Percentiles rank a stretch among this genome's conserved stretches.
These are phyloP conservation scores for Nesogale talazaci DNA, from an alignment of 2,113 vertebrate species.

Conservation along the genomic window DNA sequence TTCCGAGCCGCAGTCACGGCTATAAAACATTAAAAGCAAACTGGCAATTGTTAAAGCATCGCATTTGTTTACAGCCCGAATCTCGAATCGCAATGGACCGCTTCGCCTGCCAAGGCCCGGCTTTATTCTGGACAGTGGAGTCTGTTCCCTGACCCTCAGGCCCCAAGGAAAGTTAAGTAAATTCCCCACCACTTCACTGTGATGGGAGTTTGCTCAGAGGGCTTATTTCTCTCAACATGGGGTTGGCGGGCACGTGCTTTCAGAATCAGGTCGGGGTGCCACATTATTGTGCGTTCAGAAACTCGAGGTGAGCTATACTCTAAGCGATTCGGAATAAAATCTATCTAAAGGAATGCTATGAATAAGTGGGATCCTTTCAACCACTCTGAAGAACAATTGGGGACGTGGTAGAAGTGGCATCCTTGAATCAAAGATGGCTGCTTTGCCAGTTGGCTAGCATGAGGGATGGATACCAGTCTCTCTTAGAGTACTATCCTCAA, in stretches of 20 bases:
- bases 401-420: neutral
- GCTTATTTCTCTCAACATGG: neutral
- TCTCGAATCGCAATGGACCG: conserved; percentile 61
- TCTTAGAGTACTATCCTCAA: neutral
- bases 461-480: neutral
- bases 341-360: neutral
- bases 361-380: neutral
- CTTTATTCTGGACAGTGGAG: conserved; percentile 47
- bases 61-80: conserved; percentile 74
- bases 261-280: neutral
- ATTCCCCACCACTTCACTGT: neutral
- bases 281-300: neutral
- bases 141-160: conserved; percentile 11
- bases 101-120: conserved; percentile 50
- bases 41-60: conserved; percentile 63
- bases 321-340: neutral
- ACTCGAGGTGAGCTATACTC: neutral
- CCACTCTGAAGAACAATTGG: neutral
- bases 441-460: neutral
- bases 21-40: conserved; percentile 76
- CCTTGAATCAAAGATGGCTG: neutral
- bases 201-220: conserved; percentile 34
- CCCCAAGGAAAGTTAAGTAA: conserved; percentile 41
- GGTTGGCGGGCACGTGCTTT: neutral
- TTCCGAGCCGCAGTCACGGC: conserved; percentile 71